These are phyloP conservation scores for Rana temporaria DNA, from an alignment of 2,113 vertebrate species.

Conservation along the genomic window DNA sequence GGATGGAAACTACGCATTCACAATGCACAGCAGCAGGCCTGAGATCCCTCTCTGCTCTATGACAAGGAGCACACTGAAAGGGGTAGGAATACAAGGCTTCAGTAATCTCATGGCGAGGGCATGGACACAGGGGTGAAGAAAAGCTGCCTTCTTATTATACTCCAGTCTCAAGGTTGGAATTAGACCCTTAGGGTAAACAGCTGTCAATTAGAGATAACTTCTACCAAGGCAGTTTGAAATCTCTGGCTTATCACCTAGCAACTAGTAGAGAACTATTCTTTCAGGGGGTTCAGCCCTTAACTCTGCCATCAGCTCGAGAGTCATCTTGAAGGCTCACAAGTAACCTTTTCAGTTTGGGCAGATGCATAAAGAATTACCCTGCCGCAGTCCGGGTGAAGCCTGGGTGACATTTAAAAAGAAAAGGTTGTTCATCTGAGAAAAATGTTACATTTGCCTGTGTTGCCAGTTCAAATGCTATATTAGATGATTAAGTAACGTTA, in stretches of 20 bases:
- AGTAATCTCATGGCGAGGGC: conserved; percentile 74
- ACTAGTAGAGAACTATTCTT: conserved; percentile 80
- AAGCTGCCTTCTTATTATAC: conserved; percentile 91
- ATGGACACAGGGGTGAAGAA: conserved; percentile 81
- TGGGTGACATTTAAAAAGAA: conserved; percentile 65
- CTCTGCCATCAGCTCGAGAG: conserved; percentile 74
- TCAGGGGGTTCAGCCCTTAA: conserved; percentile 74
- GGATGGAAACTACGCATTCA: conserved; percentile 73
- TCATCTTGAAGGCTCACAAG: conserved; percentile 71
- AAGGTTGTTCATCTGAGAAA: conserved; percentile 46
- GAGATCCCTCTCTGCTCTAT: conserved; percentile 60
- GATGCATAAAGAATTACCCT: conserved; percentile 71
- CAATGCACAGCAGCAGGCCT: conserved; percentile 74
- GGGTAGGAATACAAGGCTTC: conserved; percentile 74
- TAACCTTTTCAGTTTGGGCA: conserved; percentile 76
- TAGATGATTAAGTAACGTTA: conserved; percentile 57
- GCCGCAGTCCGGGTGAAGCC: conserved; percentile 60
- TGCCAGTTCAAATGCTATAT: conserved; percentile 51
- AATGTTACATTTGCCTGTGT: conserved; percentile 61
- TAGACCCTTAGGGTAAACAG: conserved; percentile 94
- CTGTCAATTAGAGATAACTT: conserved; percentile 98
- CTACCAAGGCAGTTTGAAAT: conserved; percentile 81
- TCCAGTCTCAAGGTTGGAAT: conserved; percentile 90
- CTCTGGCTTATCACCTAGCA: conserved; percentile 93
- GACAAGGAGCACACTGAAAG: conserved; percentile 65